Conservation (phyloP, 2,113 vertebrate genomes). For the Herpailurus yagouaroundi region DNA sequence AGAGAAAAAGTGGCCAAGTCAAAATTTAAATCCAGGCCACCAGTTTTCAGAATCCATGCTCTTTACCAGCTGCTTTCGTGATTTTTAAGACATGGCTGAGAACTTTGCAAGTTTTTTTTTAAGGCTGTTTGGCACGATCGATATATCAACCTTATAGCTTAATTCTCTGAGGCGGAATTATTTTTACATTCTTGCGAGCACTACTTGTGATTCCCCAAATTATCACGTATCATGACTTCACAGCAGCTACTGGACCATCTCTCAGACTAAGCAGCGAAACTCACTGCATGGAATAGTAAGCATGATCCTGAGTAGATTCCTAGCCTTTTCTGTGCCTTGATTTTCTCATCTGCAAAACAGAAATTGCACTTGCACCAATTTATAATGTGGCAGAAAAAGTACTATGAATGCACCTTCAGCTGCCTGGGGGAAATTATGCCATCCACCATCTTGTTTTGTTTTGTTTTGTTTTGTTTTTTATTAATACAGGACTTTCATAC, state of each 20-base stretch:
- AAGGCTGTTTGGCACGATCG: not conserved
- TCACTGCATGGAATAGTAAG: not conserved
- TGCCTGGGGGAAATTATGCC: not conserved
- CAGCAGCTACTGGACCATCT: not conserved
- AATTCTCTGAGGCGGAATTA: not conserved
- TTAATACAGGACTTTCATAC: not conserved
- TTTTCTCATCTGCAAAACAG: not conserved
- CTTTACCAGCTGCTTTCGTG: not conserved
- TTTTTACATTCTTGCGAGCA: not conserved
- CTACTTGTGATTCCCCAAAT: not conserved
- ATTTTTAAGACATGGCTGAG: not conserved
- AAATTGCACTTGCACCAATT: not conserved
- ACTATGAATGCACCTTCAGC: not conserved
- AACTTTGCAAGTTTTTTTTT: not conserved
- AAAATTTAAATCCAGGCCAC: not conserved
- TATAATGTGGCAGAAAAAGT: not conserved
- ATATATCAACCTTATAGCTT: not conserved
- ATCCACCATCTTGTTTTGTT: not conserved
- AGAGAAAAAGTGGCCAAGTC: not conserved
- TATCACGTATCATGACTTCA: not conserved
- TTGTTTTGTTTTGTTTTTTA: not conserved
- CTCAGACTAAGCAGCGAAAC: not conserved
- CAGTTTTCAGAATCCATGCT: not conserved
- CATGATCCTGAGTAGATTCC: not conserved
- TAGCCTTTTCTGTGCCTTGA: not conserved